These are phyloP conservation scores for Adelphocoris suturalis DNA, from an alignment of 2,888 invertebrate species.

Conservation along the genomic window DNA sequence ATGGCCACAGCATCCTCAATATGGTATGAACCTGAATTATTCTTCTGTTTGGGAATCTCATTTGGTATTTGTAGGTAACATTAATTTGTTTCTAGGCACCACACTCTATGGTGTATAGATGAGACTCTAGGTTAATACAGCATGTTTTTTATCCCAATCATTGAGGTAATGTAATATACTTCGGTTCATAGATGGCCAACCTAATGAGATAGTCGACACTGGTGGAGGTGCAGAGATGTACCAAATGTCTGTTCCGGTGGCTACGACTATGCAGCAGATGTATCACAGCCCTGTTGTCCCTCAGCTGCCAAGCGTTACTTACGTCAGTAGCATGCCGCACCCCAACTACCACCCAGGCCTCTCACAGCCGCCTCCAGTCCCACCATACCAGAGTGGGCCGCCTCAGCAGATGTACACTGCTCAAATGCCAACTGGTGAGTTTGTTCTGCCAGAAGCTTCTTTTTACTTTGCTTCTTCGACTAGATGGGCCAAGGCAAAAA, in stretches of 20 bases:
- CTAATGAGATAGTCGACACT: conserved; percentile 64
- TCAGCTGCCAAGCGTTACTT: conserved; percentile 67
- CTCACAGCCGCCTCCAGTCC: conserved; percentile 48
- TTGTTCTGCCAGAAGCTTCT: no score
- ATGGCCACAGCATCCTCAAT: conserved; percentile 72
- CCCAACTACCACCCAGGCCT: conserved; percentile 61
- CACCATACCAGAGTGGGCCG: conserved; percentile 52
- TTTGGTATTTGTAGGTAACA: neutral
- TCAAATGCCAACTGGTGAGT: conserved; percentile 48
- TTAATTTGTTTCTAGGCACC: no score
- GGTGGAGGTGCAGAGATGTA: conserved; percentile 70
- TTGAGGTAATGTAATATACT: no score
- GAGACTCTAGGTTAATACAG: no score
- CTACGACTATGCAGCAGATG: conserved; percentile 72
- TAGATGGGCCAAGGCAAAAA: no score
- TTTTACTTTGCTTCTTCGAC: no score
- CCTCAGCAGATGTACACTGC: conserved; percentile 66
- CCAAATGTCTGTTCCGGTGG: conserved; percentile 70
- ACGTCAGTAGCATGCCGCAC: conserved; percentile 67
- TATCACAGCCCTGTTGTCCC: conserved; percentile 70
- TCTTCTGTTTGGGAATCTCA: neutral
- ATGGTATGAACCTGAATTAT: conserved; percentile 59
- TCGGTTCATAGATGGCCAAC: conserved; percentile 64
- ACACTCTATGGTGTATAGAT: no score
- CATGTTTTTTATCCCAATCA: no score